Evolutionary conservation across 2,113 vertebrate species (phyloP).

Genomic region (Telmatochromis sp.): DNA sequence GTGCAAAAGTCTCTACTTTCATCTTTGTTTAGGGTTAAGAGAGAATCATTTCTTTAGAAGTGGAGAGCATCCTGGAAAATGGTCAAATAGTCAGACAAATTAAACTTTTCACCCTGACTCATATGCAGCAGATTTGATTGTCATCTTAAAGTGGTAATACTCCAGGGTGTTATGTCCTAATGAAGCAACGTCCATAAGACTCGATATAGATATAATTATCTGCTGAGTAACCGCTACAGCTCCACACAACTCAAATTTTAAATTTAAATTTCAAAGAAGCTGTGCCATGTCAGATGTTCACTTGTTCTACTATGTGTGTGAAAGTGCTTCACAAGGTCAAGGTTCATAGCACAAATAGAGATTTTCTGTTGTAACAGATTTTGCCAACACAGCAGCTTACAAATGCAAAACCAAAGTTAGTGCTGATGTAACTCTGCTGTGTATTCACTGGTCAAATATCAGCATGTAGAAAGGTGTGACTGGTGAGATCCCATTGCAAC

Average conservation of each 20-base stretch:
- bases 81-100: neutral
- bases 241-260: neutral
- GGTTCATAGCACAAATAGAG: neutral
- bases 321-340: neutral
- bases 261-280: neutral
- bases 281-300: conserved; percentile 30
- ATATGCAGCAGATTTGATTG: neutral
- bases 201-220: neutral
- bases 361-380: neutral
- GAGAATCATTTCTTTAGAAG: neutral
- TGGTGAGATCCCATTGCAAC: neutral
- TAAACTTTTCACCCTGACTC: neutral
- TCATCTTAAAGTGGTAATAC: neutral
- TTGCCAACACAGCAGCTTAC: neutral
- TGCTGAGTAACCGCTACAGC: neutral
- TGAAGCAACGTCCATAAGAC: neutral
- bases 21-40: neutral
- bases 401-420: neutral
- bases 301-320: neutral
- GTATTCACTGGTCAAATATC: neutral
- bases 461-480: neutral
- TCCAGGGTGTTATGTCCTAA: neutral
- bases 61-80: neutral
- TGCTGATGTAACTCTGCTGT: neutral
- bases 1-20: neutral